phyloP scores from a whole-genome alignment of 23 tunicate genomes.

The Trididemnum clinides region DNA sequence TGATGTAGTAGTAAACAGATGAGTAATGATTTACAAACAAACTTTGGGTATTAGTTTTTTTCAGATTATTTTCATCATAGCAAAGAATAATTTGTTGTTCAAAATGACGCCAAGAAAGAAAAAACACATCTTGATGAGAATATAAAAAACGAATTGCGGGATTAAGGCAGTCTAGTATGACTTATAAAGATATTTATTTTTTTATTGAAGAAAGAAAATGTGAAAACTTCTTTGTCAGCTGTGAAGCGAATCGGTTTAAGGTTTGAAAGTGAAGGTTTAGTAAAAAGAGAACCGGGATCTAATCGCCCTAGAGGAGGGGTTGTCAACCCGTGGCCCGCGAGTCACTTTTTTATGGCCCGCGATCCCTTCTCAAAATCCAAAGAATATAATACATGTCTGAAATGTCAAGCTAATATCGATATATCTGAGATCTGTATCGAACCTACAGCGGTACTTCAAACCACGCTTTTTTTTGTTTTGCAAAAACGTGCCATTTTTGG shows the following conservation, averaged over 20 bases:
- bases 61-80: neutral
- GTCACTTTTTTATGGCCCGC: neutral
- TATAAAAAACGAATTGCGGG: neutral
- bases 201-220: neutral
- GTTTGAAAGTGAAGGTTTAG: neutral
- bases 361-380: neutral
- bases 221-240: neutral
- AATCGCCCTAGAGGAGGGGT: neutral
- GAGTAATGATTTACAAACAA: too few relatives aligned
- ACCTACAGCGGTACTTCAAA: too few relatives aligned
- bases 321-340: neutral
- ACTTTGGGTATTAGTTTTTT: neutral
- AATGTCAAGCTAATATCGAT: too few relatives aligned
- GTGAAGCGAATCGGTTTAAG: neutral
- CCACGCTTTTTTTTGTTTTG: too few relatives aligned
- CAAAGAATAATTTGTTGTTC: neutral
- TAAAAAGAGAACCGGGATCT: neutral
- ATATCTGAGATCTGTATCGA: too few relatives aligned
- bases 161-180: neutral
- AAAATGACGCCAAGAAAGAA: neutral
- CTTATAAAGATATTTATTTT: neutral
- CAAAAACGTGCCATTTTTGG: too few relatives aligned
- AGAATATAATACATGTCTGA: too few relatives aligned
- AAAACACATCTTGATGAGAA: neutral
- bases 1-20: too few relatives aligned